Percentiles rank a stretch among this genome's conserved stretches.
Conservation (phyloP, 2,113 vertebrate species). For the Nettapus auritus region DNA sequence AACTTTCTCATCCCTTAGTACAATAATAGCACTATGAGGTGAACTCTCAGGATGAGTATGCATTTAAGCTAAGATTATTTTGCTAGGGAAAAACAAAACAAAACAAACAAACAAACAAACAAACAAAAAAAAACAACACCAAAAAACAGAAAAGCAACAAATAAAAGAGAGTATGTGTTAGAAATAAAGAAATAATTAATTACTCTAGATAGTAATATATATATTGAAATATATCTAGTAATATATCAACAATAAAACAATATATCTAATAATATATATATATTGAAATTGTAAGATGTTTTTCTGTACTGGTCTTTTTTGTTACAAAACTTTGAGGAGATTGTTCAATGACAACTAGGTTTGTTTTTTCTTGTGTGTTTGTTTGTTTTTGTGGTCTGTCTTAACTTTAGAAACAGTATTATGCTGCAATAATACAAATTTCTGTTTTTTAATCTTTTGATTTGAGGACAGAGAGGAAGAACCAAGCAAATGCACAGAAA, state of each 20-base stretch:
- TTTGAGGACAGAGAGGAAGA: neutral
- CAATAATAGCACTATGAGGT: neutral
- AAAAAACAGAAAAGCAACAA: no score
- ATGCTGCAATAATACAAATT: neutral
- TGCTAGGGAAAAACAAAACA: neutral
- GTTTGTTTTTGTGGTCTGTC: neutral
- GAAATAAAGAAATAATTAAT: neutral
- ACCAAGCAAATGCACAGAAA: neutral
- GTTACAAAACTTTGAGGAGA: neutral
- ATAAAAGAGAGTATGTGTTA: no score
- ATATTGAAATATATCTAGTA: no score
- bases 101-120: no score
- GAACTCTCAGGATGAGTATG: neutral
- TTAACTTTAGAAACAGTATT: neutral
- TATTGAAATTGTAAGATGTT: neutral
- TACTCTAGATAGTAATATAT: no score
- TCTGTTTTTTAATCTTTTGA: neutral
- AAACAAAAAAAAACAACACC: neutral
- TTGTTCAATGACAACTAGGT: neutral
- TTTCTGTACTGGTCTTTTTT: neutral
- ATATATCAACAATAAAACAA: no score
- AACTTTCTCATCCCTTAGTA: constrained; percentile 29
- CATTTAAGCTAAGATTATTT: neutral
- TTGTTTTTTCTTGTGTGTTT: neutral
- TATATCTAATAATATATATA: no score